Evolutionary conservation across 2,113 vertebrate genomes (phyloP).

Genomic region (Lophochroa leadbeateri): DNA sequence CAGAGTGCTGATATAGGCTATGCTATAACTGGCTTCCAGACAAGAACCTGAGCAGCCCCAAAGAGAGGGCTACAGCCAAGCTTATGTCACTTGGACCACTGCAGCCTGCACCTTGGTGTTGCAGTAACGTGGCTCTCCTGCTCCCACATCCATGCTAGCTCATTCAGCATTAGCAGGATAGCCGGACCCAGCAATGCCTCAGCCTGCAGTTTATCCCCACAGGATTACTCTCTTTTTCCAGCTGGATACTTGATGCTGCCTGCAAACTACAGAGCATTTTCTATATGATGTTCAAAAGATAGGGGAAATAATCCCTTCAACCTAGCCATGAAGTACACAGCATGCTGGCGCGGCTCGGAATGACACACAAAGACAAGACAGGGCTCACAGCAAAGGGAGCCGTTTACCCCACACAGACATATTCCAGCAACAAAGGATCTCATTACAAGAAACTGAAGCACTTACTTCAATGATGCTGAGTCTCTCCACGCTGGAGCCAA

Average conservation of each 20-base stretch:
- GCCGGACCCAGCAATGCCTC: background rate
- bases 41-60: background rate
- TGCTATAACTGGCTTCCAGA: background rate
- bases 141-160: background rate
- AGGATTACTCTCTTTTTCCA: background rate
- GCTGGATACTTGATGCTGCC: background rate
- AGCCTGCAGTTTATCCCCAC: background rate
- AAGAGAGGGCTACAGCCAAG: background rate
- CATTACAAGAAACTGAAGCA: background rate
- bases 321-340: background rate
- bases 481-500: constrained; percentile 77
- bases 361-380: background rate
- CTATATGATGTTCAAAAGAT: background rate
- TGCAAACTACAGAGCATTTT: background rate
- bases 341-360: background rate
- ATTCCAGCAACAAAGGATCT: background rate
- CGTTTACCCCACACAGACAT: background rate
- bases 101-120: background rate
- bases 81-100: background rate
- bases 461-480: constrained; percentile 83
- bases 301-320: background rate
- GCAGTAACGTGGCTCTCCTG: accelerated
- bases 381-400: background rate
- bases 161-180: background rate
- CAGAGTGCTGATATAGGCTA: background rate